Conservation (phyloP, 2,888 invertebrate genomes). For the Ichneumoninae sp. region DNA sequence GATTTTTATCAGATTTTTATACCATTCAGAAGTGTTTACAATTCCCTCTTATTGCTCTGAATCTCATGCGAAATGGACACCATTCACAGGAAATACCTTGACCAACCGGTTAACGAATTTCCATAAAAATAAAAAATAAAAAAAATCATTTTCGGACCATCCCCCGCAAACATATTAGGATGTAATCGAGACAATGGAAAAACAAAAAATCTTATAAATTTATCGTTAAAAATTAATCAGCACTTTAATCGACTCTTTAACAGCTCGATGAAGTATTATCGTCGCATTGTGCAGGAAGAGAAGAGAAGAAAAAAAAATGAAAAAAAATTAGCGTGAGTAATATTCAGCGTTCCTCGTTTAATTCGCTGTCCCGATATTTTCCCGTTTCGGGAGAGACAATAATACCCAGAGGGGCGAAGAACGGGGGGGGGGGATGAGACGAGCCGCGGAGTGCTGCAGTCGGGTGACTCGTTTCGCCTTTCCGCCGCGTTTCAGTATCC, state of each 20-base stretch:
- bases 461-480: conserved; percentile 53
- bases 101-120: background rate
- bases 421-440: background rate
- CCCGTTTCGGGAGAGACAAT: background rate
- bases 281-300: background rate
- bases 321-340: background rate
- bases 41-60: no score
- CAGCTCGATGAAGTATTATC: background rate
- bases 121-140: no score
- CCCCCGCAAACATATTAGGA: no score
- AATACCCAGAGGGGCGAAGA: background rate
- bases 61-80: no score
- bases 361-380: conserved; percentile 17
- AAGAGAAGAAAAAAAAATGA: no score
- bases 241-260: conserved; percentile 3
- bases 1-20: no score
- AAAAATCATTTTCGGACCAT: background rate
- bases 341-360: conserved; percentile 23
- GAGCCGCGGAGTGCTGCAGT: conserved; percentile 5
- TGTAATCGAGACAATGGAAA: no score
- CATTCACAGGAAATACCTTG: no score
- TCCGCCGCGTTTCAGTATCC: conserved; percentile 51
- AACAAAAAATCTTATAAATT: background rate
- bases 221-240: background rate
- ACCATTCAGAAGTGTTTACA: no score